phyloP scores from a whole-genome alignment of 92 coral and sea anemone species.

The Actinostola sp. region DNA sequence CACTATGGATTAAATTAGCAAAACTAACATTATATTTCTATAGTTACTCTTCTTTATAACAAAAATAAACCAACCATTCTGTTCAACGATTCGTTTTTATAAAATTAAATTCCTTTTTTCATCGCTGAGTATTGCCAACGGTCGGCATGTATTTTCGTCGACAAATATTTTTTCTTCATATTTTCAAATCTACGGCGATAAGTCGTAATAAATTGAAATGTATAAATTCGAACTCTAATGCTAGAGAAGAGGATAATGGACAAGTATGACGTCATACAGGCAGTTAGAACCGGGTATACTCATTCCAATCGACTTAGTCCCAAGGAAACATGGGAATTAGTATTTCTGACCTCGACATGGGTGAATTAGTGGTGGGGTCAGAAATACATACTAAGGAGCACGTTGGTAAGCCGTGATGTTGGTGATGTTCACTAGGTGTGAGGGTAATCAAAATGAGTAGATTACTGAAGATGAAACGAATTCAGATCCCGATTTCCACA shows the following conservation, averaged over 20 bases:
- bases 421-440: too few relatives aligned
- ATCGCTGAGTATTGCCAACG: constrained; percentile 17
- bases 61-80: constrained; percentile 62
- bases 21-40: constrained; percentile 25
- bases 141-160: constrained; percentile 5
- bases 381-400: too few relatives aligned
- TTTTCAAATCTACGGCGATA: constrained; percentile 9
- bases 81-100: constrained; percentile 38
- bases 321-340: not conserved
- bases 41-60: constrained; percentile 40
- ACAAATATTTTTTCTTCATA: not conserved
- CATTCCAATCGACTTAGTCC: not conserved
- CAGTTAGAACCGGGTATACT: not conserved
- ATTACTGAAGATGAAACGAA: too few relatives aligned
- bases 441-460: too few relatives aligned
- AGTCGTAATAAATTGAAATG: constrained; percentile 27
- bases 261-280: constrained; percentile 16
- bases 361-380: constrained; percentile 6
- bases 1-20: constrained; percentile 13
- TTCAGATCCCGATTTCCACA: too few relatives aligned
- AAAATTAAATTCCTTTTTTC: constrained; percentile 45
- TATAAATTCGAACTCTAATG: constrained; percentile 18
- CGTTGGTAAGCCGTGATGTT: too few relatives aligned
- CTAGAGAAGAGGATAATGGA: constrained; percentile 12
- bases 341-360: not conserved